Evolutionary conservation across 64 coral and sea anemone species (phyloP).

Genomic region (Pocillopora damicornis): DNA sequence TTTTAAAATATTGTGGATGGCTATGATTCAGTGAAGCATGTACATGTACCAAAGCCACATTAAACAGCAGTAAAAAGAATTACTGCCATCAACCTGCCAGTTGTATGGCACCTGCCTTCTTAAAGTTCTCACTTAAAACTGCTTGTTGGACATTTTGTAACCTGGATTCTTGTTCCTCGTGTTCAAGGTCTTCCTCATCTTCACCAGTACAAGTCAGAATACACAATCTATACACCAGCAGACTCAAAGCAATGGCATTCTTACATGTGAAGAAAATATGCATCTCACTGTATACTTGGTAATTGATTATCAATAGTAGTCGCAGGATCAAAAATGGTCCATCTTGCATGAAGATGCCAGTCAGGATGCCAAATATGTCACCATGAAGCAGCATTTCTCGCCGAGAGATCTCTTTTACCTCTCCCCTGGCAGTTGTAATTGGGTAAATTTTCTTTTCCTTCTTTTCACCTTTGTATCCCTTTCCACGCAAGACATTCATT

Average conservation of each 20-base stretch:
- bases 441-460: constrained; percentile 83
- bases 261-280: constrained; percentile 98
- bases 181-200: constrained; percentile 73
- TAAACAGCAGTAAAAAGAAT: no score
- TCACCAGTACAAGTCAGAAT: constrained; percentile 93
- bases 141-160: constrained; percentile 93
- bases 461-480: constrained; percentile 80
- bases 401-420: constrained; percentile 86
- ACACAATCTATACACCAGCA: constrained; percentile 93
- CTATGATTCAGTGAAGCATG: no score
- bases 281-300: constrained; percentile 91
- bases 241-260: constrained; percentile 91
- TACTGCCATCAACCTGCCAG: constrained; percentile 43
- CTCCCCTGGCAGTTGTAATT: constrained; percentile 75
- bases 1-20: no score
- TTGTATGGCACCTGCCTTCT: constrained; percentile 79
- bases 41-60: no score
- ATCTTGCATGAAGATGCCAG: constrained; percentile 97
- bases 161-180: constrained; percentile 56
- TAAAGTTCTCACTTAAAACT: constrained; percentile 80
- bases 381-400: constrained; percentile 90
- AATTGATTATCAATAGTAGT: constrained; percentile 73
- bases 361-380: constrained; percentile 95
- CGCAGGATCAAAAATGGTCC: constrained; percentile 93
- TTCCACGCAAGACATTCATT: constrained; percentile 65